A percentile compares a stretch with the other conserved stretches of the same genome.
Conservation (phyloP, 2,113 vertebrate species). For the Chrysochloris asiatica region DNA sequence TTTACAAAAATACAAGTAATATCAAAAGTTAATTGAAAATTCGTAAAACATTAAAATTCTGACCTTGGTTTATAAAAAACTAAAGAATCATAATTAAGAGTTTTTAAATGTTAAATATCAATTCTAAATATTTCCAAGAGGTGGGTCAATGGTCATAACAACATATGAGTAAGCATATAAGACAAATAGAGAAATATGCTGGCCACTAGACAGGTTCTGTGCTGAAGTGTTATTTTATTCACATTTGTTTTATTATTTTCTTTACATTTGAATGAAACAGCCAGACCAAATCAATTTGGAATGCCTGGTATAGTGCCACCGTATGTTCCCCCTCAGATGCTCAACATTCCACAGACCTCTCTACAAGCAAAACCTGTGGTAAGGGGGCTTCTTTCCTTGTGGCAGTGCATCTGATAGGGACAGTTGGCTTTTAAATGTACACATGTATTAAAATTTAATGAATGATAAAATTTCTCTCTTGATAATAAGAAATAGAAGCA, state of each 20-base stretch:
- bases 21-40: not conserved
- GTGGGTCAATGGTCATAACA: not conserved
- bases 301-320: constrained; percentile 90
- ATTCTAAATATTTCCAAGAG: constrained; percentile 11
- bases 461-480: not conserved
- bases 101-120: not conserved
- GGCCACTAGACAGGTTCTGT: not conserved
- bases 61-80: not conserved
- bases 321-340: constrained; percentile 89
- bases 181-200: not conserved
- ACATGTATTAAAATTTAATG: not conserved
- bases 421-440: no score
- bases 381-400: constrained; percentile 70
- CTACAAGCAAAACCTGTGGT: constrained; percentile 90
- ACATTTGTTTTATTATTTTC: constrained; percentile 43
- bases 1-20: not conserved
- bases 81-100: not conserved
- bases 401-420: not conserved
- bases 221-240: not conserved
- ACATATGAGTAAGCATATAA: not conserved
- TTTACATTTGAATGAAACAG: constrained; percentile 80
- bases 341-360: constrained; percentile 93
- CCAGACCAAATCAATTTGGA: constrained; percentile 92
- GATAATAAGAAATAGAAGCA: not conserved
- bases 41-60: not conserved